A percentile compares a stretch with the other conserved stretches of the same genome.
Conservation (phyloP, 2,797 vertebrate genomes). For the Acomys russatus region DNA sequence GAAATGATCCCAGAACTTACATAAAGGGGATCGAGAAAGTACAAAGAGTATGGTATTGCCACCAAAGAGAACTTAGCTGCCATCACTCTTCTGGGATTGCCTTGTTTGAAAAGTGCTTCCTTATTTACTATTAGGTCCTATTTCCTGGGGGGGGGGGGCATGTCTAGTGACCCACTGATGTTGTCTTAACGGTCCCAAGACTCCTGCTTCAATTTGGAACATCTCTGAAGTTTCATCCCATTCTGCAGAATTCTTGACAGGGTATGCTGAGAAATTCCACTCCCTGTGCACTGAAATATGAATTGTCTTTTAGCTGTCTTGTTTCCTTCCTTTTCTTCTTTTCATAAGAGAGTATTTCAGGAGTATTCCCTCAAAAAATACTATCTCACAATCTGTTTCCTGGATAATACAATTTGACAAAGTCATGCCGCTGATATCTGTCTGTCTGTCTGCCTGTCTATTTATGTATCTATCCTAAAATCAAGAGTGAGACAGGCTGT, state of each 20-base stretch:
- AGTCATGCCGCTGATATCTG: neutral
- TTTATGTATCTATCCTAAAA: neutral
- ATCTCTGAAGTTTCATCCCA: conserved; percentile 44
- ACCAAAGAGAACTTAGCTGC: conserved; percentile 10
- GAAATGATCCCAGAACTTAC: conserved; percentile 15
- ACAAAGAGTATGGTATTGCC: neutral
- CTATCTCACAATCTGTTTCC: conserved; percentile 55
- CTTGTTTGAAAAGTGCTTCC: conserved; percentile 21
- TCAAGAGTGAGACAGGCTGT: conserved; percentile 2
- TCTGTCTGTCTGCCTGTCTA: neutral
- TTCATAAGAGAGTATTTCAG: neutral
- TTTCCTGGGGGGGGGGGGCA: neutral
- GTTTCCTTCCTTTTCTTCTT: neutral
- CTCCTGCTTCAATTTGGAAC: neutral
- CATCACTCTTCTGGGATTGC: neutral
- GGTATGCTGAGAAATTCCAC: conserved; percentile 14
- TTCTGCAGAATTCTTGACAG: conserved; percentile 50
- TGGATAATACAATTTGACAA: neutral
- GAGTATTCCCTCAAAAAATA: neutral
- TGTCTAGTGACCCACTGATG: neutral
- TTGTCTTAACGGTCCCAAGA: neutral
- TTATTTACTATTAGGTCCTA: neutral
- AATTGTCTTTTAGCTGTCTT: conserved; percentile 38
- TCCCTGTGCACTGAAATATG: neutral
- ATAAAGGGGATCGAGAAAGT: neutral